Conservation (phyloP, 2,888 invertebrate genomes). For the Spialia ferax region DNA sequence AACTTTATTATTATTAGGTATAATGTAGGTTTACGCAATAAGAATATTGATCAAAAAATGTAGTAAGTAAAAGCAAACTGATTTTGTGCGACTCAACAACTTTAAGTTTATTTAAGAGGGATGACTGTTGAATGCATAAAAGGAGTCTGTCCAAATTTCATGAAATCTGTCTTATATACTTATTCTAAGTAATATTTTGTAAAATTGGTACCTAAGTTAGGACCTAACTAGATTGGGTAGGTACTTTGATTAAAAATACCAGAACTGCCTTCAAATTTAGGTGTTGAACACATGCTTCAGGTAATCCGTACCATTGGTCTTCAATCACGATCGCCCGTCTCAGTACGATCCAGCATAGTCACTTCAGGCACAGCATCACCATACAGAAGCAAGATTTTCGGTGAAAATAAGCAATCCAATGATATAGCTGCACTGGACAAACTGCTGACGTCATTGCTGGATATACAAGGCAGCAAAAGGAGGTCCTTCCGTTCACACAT, state of each 20-base stretch:
- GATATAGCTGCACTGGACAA: constrained; percentile 89
- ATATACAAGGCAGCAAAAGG: constrained; percentile 71
- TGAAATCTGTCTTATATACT: too few relatives aligned
- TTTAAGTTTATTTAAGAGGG: too few relatives aligned
- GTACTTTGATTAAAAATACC: neutral
- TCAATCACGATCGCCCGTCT: constrained; percentile 63
- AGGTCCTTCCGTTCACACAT: constrained; percentile 69
- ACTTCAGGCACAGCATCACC: constrained; percentile 68
- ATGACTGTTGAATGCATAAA: too few relatives aligned
- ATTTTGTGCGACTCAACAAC: too few relatives aligned
- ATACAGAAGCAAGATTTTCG: constrained; percentile 60
- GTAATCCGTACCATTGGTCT: constrained; percentile 72
- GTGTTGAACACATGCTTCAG: constrained; percentile 51
- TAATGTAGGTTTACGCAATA: too few relatives aligned
- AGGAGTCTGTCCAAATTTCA: too few relatives aligned
- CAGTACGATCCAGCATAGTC: constrained; percentile 64
- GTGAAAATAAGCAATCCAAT: constrained; percentile 60
- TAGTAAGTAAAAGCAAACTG: too few relatives aligned
- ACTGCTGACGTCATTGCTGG: constrained; percentile 87
- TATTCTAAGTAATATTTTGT: too few relatives aligned
- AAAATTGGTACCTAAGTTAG: too few relatives aligned
- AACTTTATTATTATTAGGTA: too few relatives aligned
- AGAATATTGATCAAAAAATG: too few relatives aligned
- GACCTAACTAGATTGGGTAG: too few relatives aligned
- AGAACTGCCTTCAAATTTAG: neutral